A percentile compares a stretch with the other conserved stretches of the same genome.
Conservation (phyloP, 2,888 invertebrate genomes). For the Cheilosia vernalis region DNA sequence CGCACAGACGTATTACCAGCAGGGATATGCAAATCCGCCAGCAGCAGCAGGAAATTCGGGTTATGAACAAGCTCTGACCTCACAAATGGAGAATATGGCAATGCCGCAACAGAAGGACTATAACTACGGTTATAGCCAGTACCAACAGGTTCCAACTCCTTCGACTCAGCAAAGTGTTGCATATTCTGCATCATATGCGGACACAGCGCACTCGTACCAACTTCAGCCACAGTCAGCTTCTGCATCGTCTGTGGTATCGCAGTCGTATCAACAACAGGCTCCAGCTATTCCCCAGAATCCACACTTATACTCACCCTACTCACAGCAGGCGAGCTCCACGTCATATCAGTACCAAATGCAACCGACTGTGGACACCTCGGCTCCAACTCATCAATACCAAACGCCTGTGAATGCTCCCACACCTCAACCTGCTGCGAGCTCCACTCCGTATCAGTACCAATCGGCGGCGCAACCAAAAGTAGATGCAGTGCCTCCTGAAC, state of each 20-base stretch:
- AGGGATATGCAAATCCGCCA: constrained; percentile 36
- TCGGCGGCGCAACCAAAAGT: not conserved
- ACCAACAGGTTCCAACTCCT: constrained; percentile 1
- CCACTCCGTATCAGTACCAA: constrained; percentile 3
- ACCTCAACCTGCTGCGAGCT: not conserved
- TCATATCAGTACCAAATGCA: constrained; percentile 5
- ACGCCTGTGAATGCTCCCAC: not conserved
- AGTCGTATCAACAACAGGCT: constrained; percentile 43
- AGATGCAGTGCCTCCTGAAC: constrained; percentile 7
- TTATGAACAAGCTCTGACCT: constrained; percentile 73
- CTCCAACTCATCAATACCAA: not conserved
- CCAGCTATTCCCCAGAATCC: constrained; percentile 44
- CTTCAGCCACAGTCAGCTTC: constrained; percentile 4
- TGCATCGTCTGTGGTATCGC: constrained; percentile 22
- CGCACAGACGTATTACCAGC: constrained; percentile 35
- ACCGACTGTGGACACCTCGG: not conserved
- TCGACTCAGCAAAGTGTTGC: not conserved
- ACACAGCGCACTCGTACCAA: constrained; percentile 46
- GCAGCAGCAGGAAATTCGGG: not conserved
- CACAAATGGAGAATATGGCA: constrained; percentile 78
- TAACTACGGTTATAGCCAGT: constrained; percentile 45
- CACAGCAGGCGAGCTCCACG: constrained; percentile 35
- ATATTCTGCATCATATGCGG: constrained; percentile 1
- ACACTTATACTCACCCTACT: constrained; percentile 53
- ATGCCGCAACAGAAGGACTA: constrained; percentile 77